Conservation (phyloP, 1,140 invertebrate genomes). For the Marisa cornuarietis region DNA sequence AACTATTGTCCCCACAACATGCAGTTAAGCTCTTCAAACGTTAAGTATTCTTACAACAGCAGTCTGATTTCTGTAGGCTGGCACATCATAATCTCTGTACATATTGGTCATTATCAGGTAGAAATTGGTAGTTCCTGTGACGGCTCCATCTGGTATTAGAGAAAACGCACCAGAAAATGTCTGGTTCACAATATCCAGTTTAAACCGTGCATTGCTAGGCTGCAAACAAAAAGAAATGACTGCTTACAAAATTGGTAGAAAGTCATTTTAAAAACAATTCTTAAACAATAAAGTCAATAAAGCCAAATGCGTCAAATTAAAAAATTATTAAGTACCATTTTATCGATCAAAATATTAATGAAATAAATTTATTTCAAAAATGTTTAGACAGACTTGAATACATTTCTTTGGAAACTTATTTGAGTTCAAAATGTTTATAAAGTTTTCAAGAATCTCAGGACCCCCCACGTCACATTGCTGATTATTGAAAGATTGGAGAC, state of each 20-base stretch:
- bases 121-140: conserved; percentile 19
- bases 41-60: conserved; percentile 26
- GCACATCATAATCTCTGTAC: conserved; percentile 36
- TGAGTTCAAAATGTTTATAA: no score
- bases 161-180: conserved; percentile 21
- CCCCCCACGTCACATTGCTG: no score
- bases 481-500: no score
- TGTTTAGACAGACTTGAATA: no score
- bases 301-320: not conserved
- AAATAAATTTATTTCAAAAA: no score
- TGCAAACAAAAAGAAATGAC: conserved; percentile 15
- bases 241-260: not conserved
- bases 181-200: conserved; percentile 22
- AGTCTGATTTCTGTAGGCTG: conserved; percentile 22
- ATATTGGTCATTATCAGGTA: conserved; percentile 27
- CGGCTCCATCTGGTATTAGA: conserved; percentile 14
- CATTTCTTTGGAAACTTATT: no score
- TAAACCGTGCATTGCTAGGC: conserved; percentile 16
- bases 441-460: no score
- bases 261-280: not conserved
- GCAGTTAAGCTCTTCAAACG: no score
- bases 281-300: no score
- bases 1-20: no score
- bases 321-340: not conserved
- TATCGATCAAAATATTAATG: not conserved